phyloP scores from a whole-genome alignment of 2,113 vertebrate species.

The Megaleporinus macrocephalus region DNA sequence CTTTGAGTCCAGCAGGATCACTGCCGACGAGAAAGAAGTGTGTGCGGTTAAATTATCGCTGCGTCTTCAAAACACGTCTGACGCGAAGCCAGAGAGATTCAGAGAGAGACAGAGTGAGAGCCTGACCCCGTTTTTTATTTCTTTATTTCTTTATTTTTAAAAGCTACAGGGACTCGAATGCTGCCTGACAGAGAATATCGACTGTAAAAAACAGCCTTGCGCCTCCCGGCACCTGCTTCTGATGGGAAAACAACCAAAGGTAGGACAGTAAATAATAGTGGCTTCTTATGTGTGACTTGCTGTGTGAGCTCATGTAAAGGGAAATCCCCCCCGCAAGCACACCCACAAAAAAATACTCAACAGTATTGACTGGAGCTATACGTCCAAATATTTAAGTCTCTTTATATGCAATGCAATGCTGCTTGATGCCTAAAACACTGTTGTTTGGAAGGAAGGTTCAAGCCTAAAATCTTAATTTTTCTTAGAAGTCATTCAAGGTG shows the following conservation, averaged over 20 bases:
- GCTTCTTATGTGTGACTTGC: neutral
- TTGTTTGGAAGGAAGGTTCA: no score
- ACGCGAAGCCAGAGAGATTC: slow-evolving; percentile 19
- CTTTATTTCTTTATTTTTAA: neutral
- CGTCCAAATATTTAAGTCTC: no score
- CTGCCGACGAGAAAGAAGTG: slow-evolving; percentile 78
- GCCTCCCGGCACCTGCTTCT: neutral
- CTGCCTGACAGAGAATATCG: slow-evolving; percentile 23
- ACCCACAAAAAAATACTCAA: no score
- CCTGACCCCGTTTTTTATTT: neutral
- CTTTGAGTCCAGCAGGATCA: slow-evolving; percentile 98
- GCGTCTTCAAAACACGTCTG: slow-evolving; percentile 37
- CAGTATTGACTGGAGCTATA: no score
- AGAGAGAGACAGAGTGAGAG: slow-evolving; percentile 20
- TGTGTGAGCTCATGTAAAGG: no score
- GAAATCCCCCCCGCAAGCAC: no score
- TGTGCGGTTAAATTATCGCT: slow-evolving; percentile 72
- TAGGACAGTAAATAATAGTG: neutral
- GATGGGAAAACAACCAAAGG: neutral
- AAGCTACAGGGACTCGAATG: neutral
- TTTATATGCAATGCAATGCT: no score
- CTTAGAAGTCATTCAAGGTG: no score
- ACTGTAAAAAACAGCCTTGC: slow-evolving; percentile 8
- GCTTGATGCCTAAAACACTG: no score
- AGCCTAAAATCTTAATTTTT: no score